Percentiles rank a stretch among this genome's conserved stretches.
phyloP scores from a whole-genome alignment of 2,797 vertebrate genomes.

The Labroides dimidiatus region DNA sequence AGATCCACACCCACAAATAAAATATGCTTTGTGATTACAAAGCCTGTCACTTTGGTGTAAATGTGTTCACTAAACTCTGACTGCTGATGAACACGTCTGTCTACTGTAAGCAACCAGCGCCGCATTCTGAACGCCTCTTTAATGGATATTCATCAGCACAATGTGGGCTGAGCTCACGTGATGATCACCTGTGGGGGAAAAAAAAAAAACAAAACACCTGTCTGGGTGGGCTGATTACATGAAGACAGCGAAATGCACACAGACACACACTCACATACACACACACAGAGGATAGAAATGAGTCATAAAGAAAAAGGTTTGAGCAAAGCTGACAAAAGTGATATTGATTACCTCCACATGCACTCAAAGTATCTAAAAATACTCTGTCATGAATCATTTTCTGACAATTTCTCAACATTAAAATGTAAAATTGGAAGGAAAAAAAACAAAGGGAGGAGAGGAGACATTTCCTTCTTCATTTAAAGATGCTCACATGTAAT shows the following conservation, averaged over 20 bases:
- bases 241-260: not conserved
- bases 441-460: no score
- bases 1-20: conserved; percentile 9
- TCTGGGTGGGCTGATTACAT: not conserved
- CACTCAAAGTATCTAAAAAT: no score
- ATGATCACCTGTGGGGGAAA: conserved; percentile 19
- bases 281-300: not conserved
- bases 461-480: no score
- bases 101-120: conserved; percentile 10
- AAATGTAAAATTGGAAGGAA: no score
- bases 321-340: no score
- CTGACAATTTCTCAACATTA: no score
- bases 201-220: not conserved
- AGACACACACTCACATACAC: no score
- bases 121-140: conserved; percentile 17
- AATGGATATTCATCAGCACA: conserved; percentile 6
- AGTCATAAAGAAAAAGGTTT: not conserved
- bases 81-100: conserved; percentile 32
- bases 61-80: conserved; percentile 39
- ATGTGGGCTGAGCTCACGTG: conserved; percentile 9
- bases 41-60: conserved; percentile 38
- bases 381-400: no score
- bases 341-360: no score
- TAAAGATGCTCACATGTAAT: no score
- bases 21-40: conserved; percentile 26